Conservation (phyloP, 92 coral and sea anemone genomes). For the Isaurus tuberculatus region DNA sequence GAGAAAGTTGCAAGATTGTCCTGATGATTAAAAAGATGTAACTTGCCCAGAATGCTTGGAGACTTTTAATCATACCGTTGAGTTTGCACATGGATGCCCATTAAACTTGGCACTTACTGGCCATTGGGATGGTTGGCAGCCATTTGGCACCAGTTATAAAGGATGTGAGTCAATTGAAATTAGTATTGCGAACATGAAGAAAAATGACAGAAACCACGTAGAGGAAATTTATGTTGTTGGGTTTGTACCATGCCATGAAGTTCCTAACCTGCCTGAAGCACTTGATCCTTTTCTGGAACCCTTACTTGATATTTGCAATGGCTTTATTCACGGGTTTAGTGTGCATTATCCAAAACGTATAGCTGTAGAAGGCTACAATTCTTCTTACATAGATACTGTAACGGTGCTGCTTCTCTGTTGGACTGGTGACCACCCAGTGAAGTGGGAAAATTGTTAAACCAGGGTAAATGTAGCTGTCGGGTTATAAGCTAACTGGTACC, state of each 20-base stretch:
- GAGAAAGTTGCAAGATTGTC: conserved; percentile 42
- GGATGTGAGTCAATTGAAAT: conserved; percentile 80
- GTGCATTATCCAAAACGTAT: conserved; percentile 22
- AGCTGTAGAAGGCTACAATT: background rate
- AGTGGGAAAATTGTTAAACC: conserved; percentile 67
- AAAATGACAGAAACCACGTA: conserved; percentile 63
- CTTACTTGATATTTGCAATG: conserved; percentile 54
- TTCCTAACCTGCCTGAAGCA: conserved; percentile 58
- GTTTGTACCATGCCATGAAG: conserved; percentile 53
- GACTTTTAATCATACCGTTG: conserved; percentile 53
- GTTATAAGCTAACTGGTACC: conserved; percentile 46
- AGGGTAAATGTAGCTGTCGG: conserved; percentile 74
- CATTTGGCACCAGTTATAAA: conserved; percentile 73
- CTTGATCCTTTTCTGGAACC: conserved; percentile 73
- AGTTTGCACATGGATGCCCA: conserved; percentile 62
- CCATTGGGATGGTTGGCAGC: conserved; percentile 86
- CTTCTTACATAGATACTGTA: background rate
- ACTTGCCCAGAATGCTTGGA: conserved; percentile 75
- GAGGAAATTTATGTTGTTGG: conserved; percentile 68
- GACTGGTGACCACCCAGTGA: conserved; percentile 34
- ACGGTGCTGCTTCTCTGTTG: background rate
- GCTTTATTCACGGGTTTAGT: conserved; percentile 67
- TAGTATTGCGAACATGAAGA: conserved; percentile 63
- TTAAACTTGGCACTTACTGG: conserved; percentile 72
- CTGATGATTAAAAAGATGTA: conserved; percentile 40